These are phyloP conservation scores for Rhogogaster chlorosoma DNA, from an alignment of 2,888 invertebrate species.

Conservation along the genomic window DNA sequence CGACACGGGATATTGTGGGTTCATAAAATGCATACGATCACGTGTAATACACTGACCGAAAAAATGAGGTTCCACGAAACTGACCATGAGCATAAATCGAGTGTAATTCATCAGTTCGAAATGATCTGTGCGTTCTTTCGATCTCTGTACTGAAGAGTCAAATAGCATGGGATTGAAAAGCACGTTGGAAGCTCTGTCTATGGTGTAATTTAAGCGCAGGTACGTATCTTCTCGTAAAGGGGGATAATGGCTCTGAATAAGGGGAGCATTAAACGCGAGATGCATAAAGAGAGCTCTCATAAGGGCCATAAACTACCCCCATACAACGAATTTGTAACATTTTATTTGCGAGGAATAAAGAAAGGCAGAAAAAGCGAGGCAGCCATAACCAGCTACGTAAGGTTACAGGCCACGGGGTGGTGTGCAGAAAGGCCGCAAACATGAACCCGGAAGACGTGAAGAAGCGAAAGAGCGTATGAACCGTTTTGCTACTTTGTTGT, in stretches of 20 bases:
- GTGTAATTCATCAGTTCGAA: not conserved
- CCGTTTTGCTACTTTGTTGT: constrained; percentile 37
- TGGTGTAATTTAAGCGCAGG: not conserved
- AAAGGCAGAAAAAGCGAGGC: not conserved
- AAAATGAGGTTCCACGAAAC: not conserved
- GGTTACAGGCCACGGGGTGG: constrained; percentile 15
- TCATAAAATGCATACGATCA: not conserved
- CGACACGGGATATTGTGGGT: not conserved
- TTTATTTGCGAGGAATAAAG: constrained; percentile 70
- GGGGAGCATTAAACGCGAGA: constrained; percentile 25
- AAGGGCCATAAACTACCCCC: constrained; percentile 71
- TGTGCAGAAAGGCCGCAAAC: not conserved
- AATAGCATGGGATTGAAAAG: not conserved
- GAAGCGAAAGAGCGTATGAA: not conserved
- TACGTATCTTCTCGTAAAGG: not conserved
- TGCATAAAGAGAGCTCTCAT: constrained; percentile 50
- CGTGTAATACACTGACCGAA: not conserved
- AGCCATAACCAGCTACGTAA: not conserved
- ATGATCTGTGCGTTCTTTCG: not conserved
- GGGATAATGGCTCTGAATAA: constrained; percentile 34
- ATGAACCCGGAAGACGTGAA: constrained; percentile 30
- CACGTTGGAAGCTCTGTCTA: not conserved
- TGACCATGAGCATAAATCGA: not conserved
- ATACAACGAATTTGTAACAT: constrained; percentile 75
- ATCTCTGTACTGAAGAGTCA: not conserved